Percentiles rank a stretch among this genome's conserved stretches.
These are phyloP conservation scores for Patagioenas fasciata DNA, from an alignment of 2,113 vertebrate genomes.

Conservation along the genomic window DNA sequence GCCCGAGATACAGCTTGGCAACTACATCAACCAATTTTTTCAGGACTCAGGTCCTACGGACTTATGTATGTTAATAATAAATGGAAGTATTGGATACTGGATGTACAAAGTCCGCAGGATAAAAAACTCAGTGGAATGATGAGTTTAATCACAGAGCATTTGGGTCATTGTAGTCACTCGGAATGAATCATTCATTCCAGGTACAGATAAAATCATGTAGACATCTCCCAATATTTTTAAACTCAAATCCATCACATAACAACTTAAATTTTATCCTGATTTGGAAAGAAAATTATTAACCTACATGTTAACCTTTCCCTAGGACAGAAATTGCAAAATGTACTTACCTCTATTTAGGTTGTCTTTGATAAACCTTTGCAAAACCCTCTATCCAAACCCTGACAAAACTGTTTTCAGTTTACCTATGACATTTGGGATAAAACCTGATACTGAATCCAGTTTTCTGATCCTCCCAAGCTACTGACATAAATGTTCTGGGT, in stretches of 20 bases:
- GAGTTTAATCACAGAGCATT: background rate
- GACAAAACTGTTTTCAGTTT: background rate
- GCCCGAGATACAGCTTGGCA: too few species aligned
- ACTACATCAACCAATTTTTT: too few species aligned
- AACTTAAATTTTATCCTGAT: background rate
- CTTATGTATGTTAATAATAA: background rate
- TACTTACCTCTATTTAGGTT: background rate
- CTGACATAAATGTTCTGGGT: background rate
- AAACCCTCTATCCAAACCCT: background rate
- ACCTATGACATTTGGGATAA: background rate
- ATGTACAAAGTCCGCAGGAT: background rate
- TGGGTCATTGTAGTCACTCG: background rate
- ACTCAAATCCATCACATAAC: background rate
- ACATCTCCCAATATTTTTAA: background rate
- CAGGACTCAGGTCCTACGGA: too few species aligned
- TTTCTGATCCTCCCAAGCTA: background rate
- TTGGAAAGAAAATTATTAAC: background rate
- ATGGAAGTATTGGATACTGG: too few species aligned
- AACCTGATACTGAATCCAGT: background rate
- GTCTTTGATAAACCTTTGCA: background rate
- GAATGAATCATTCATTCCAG: background rate
- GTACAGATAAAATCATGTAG: background rate
- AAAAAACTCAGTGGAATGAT: background rate
- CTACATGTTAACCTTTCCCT: background rate
- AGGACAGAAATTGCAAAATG: background rate